Conservation (phyloP, 2,797 vertebrate species). For the Eulemur rubriventer region DNA sequence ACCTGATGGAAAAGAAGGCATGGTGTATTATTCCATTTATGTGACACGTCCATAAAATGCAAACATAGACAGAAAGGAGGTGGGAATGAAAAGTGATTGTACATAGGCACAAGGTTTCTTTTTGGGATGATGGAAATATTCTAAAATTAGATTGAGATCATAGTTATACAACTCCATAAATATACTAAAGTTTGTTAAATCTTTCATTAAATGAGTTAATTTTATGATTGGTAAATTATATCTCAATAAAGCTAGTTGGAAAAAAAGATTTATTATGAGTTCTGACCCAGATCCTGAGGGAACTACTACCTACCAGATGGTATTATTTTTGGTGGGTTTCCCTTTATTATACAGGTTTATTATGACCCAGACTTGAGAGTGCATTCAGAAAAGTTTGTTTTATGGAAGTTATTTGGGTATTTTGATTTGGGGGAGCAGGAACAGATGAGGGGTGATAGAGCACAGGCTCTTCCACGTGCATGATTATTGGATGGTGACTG, state of each 20-base stretch:
- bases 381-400: background rate
- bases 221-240: conserved; percentile 2
- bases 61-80: background rate
- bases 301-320: background rate
- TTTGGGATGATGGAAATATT: background rate
- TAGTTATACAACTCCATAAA: background rate
- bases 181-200: background rate
- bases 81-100: background rate
- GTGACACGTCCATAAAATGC: background rate
- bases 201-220: background rate
- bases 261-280: background rate
- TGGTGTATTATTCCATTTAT: background rate
- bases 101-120: background rate
- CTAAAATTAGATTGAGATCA: background rate
- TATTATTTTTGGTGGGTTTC: background rate
- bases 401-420: background rate
- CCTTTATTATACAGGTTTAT: background rate
- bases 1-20: background rate
- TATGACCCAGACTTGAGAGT: background rate
- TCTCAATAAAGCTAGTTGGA: background rate
- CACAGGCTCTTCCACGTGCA: background rate
- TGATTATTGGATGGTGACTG: background rate
- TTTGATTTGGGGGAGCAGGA: background rate
- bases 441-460: background rate
- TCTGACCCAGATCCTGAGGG: background rate